Evolutionary conservation across 2,888 invertebrate species (phyloP), one percentile per base, ranked within the genome.

Genomic region (Drosophila demipolita): DNA sequence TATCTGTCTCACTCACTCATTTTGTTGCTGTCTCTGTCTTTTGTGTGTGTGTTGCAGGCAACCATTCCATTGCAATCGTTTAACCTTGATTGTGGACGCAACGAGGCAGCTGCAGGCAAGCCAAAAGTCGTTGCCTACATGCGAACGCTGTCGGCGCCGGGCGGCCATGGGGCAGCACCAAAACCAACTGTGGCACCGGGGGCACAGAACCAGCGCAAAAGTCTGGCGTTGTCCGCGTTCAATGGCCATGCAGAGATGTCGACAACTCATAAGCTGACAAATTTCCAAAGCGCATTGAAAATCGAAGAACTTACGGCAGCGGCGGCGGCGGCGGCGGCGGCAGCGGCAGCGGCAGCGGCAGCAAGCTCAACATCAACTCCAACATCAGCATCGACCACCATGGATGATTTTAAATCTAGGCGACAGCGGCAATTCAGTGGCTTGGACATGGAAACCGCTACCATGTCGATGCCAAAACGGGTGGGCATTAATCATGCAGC

Each of bases 11-110:
- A 20, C 33, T 17, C 62, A 42, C 55, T 35, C 4, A 29, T 29
- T 1, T 5, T 29, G 29, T 6, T 29, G 5, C 29, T 29, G 6
- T 29, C 15, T 62, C 35, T 52, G 23, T 63, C 12, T 63, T 32
- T 23, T 32, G 5, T 53, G 26, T 63, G 35, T 40, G 26, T 69
- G 69, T 86, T 90, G 42, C 91, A 93, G 93, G 87, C 93, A 85
- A 93, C 93, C 83, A 93, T 93, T 91, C 93, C 93, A 86, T 81
- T 93, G 80, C 93, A 93, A 86, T 93, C 93, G 78, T 93, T 93
- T 91, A 92, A 92, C 91, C 91, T 93, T 91, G 92, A 92, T 90
- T 91, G 91, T 83, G 89, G 90, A 83, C 91, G 88, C 80, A 86
- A 86, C 81, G 90, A 89, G 82, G 75, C 83, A 58, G 71, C 82